A percentile compares a stretch with the other conserved stretches of the same genome.
phyloP scores from a whole-genome alignment of 2,888 invertebrate species.

The Drosophila pseudotakahashii region DNA sequence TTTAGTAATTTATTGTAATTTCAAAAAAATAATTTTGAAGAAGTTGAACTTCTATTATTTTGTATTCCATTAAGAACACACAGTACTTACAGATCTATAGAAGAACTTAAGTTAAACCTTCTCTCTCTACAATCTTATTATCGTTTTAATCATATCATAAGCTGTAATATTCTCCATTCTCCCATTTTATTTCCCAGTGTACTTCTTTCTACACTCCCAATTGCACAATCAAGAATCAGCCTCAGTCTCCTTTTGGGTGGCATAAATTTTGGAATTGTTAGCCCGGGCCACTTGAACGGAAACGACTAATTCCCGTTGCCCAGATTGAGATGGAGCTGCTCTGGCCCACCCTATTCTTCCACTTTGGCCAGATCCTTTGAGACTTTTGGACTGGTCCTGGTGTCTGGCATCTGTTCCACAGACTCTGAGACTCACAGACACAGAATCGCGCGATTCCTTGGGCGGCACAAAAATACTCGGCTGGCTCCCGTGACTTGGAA shows the following conservation, averaged over 20 bases:
- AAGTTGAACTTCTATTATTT: too few species aligned
- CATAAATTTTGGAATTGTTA: constrained; percentile 77
- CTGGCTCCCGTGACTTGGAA: constrained; percentile 43
- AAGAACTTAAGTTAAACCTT: too few species aligned
- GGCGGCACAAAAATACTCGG: constrained; percentile 49
- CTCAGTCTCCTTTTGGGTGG: constrained; percentile 56
- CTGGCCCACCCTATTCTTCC: neutral
- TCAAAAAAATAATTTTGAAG: too few species aligned
- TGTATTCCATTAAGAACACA: too few species aligned
- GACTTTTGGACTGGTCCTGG: constrained; percentile 18
- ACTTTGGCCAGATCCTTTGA: constrained; percentile 27
- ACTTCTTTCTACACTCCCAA: constrained; percentile 56
- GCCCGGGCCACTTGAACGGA: constrained; percentile 67
- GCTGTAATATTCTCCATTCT: neutral
- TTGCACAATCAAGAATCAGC: constrained; percentile 80
- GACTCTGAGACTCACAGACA: constrained; percentile 26
- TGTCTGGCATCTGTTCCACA: constrained; percentile 74
- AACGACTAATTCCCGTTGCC: constrained; percentile 77
- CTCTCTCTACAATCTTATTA: too few species aligned
- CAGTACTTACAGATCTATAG: too few species aligned
- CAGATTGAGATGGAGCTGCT: constrained; percentile 74
- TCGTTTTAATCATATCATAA: too few species aligned
- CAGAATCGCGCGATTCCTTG: constrained; percentile 37
- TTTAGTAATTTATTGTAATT: too few species aligned
- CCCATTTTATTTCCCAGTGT: constrained; percentile 2